A percentile compares a stretch with the other conserved stretches of the same genome.
Evolutionary conservation across 2,888 invertebrate species (phyloP).

Genomic region (Thereva unica): DNA sequence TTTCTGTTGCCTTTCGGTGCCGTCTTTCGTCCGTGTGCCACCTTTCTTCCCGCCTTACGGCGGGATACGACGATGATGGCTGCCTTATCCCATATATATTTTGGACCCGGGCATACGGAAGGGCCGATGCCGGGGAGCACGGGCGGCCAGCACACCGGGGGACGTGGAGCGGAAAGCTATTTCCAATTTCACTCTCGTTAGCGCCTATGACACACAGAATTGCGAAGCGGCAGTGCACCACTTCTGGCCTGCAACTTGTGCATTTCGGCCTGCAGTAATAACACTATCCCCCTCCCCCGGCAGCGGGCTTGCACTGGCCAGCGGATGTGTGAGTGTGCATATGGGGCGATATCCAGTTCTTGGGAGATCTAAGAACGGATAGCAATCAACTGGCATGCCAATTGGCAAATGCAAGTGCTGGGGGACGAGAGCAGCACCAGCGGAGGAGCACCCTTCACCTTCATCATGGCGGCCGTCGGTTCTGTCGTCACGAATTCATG

Average conservation of each 20-base stretch:
- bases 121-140: conserved; percentile 37
- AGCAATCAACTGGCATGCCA: background rate
- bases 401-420: no score
- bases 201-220: conserved; percentile 30
- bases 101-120: conserved; percentile 36
- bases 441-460: background rate
- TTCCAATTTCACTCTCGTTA: conserved; percentile 37
- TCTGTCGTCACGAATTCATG: conserved; percentile 3
- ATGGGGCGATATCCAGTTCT: no score
- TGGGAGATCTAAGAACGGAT: background rate
- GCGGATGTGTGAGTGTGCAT: no score
- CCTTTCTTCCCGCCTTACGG: conserved; percentile 13
- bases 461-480: background rate
- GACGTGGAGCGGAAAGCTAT: conserved; percentile 5
- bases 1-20: conserved; percentile 41
- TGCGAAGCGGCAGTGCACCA: conserved; percentile 10
- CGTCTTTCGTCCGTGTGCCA: conserved; percentile 25
- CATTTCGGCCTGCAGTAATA: no score
- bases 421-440: background rate
- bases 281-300: no score
- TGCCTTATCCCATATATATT: background rate
- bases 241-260: background rate
- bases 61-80: conserved; percentile 16
- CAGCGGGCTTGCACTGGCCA: no score
- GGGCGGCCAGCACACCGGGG: conserved; percentile 41